Percentiles rank a stretch among this genome's conserved stretches.
Evolutionary conservation across 2,797 vertebrate species (phyloP).

Genomic region (Ctenopoma kingsleyae): DNA sequence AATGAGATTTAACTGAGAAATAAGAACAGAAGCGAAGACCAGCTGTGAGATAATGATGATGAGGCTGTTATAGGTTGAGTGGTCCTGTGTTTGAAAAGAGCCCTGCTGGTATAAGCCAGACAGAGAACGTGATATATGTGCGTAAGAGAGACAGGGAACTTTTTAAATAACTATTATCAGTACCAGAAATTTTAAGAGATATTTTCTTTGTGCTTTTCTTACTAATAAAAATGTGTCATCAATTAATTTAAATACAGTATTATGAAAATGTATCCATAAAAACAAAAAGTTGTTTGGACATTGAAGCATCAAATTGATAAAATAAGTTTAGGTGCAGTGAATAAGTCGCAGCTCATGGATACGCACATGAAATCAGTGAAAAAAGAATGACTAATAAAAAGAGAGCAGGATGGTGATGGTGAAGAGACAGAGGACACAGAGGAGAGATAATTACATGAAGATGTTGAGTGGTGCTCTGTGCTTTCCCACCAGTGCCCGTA

Average conservation of each 20-base stretch:
- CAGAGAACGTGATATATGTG: background rate
- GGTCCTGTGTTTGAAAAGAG: constrained; percentile 41
- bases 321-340: too few species aligned
- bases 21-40: constrained; percentile 44
- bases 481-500: constrained; percentile 17
- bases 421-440: constrained; percentile 8
- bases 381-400: background rate
- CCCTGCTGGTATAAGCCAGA: constrained; percentile 1
- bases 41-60: constrained; percentile 67
- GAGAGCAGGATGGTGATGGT: background rate
- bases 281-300: too few species aligned
- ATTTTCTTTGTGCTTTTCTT: background rate
- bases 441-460: constrained; percentile 48
- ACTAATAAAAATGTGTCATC: background rate
- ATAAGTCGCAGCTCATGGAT: constrained; percentile 3
- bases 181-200: background rate
- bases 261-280: background rate
- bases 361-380: background rate
- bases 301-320: background rate
- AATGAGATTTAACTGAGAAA: constrained; percentile 32
- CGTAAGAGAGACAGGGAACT: background rate
- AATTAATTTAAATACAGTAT: background rate
- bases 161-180: background rate
- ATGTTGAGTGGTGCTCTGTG: constrained; percentile 25
- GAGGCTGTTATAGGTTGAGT: constrained; percentile 51